Evolutionary conservation across 2,797 vertebrate species (phyloP), one percentile per base, ranked within the genome.

Genomic region (Delichon dasypus): DNA sequence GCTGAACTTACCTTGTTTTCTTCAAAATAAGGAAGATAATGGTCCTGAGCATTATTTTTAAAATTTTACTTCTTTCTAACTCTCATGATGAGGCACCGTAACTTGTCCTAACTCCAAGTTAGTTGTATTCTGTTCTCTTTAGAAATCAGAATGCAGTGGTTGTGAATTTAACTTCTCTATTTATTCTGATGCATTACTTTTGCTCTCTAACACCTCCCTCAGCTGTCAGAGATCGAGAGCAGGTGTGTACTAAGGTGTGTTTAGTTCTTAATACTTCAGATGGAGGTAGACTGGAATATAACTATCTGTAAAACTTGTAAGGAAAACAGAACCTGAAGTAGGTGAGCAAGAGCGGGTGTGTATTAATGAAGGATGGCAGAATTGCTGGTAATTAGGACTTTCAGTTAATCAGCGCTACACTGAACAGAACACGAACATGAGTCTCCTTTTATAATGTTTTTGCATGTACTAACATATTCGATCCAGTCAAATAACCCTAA

Each of bases 281-380:
- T 22, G 13, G 21, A 85, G 38, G 22, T 65, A 81, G 34, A 13
- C 22, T 76, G 55, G 36, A 84, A 51, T 94, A 84, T 44, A 83
- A 40, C 58, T 91, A 7, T 40, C 30, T 68, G 26, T 68, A 36
- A 85, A 92, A 64, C 25, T 51, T 68, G 20, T 19, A 61, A 47
- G 40, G 34, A 54, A 66, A 84, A n/a, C 10, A 61, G 58, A 91
- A 79, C 22, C n/a, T 75, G 44, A 75, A 91, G 42, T 58, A 62
- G 25, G 19, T 77, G 45, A 22, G 29, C 0, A 0, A 4, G 6
- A 2, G 2, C 25, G 7, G 9, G 3, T 45, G 9, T 51, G 5
- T 61, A 16, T 80, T 83, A 36, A 64, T 38, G n/a, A 76, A 57
- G 16, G 11, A 9, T 72, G 34, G 29, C 77, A 86, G 54, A 72